These are phyloP conservation scores for Pseudochromis fuscus DNA, from an alignment of 2,797 vertebrate species.

Conservation along the genomic window DNA sequence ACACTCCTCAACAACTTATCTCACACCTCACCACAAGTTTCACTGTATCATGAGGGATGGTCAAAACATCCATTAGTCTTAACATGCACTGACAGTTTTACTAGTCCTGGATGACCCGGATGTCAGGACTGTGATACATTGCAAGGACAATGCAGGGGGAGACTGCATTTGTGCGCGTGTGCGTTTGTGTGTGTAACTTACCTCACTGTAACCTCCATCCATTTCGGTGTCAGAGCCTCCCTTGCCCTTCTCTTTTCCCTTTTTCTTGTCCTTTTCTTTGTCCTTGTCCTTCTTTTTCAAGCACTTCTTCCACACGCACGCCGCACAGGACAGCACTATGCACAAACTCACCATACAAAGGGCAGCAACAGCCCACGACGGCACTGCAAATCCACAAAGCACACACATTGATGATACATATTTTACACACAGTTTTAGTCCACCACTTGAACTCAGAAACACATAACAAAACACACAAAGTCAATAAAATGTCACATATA, in stretches of 20 bases:
- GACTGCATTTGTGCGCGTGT: slow-evolving; percentile 13
- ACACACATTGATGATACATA: neutral
- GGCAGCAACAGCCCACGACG: slow-evolving; percentile 91
- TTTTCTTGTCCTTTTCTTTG: slow-evolving; percentile 92
- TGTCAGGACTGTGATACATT: slow-evolving; percentile 67
- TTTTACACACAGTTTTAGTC: slow-evolving; percentile 3
- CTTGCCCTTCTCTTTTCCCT: slow-evolving; percentile 81
- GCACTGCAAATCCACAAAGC: slow-evolving; percentile 84
- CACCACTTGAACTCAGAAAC: neutral
- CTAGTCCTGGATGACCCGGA: slow-evolving; percentile 57
- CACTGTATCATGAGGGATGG: slow-evolving; percentile 35
- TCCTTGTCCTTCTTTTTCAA: slow-evolving; percentile 98
- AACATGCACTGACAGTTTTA: slow-evolving; percentile 59
- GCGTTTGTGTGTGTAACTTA: slow-evolving; percentile 45
- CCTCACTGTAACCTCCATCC: slow-evolving; percentile 76
- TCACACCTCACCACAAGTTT: slow-evolving; percentile 19
- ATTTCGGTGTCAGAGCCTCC: slow-evolving; percentile 78
- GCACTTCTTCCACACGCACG: slow-evolving; percentile 94
- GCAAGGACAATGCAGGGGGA: slow-evolving; percentile 58
- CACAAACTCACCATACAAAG: slow-evolving; percentile 91
- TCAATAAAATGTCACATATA: neutral
- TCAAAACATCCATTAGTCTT: slow-evolving; percentile 57
- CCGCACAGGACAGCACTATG: slow-evolving; percentile 89
- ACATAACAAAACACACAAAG: neutral
- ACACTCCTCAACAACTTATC: slow-evolving; percentile 13